Evolutionary conservation across 2,113 vertebrate species (phyloP).

Genomic region (Rostratula benghalensis): DNA sequence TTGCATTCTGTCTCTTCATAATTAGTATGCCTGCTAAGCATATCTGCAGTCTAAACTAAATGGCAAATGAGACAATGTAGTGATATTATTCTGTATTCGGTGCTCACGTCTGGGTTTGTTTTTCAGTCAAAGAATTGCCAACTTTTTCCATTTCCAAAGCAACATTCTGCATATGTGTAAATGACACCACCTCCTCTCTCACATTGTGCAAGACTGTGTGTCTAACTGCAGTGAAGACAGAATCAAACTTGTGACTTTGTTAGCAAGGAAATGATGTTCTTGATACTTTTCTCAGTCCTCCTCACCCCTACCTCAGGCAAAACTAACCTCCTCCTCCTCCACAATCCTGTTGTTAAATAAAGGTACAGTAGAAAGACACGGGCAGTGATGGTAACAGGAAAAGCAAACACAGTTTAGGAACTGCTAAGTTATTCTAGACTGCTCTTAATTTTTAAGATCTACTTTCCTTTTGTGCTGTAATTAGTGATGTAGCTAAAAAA

Average conservation of each 20-base stretch:
- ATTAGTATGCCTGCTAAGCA: conserved; percentile 46
- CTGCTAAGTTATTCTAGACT: conserved; percentile 14
- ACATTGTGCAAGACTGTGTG: conserved; percentile 24
- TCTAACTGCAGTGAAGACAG: conserved; percentile 14
- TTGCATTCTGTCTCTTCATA: not conserved
- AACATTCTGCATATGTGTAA: conserved; percentile 47
- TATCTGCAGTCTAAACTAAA: conserved; percentile 27
- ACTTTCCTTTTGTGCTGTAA: not conserved
- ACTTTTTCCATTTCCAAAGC: not conserved
- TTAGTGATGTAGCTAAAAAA: not conserved
- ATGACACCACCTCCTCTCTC: conserved; percentile 56
- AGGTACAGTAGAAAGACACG: not conserved
- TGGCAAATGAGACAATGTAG: conserved; percentile 50
- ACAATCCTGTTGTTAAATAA: not conserved
- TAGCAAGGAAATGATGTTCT: conserved; percentile 43
- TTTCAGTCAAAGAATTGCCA: conserved; percentile 15
- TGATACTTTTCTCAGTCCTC: conserved; percentile 17
- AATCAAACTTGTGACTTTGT: conserved; percentile 39
- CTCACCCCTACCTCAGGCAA: conserved; percentile 24
- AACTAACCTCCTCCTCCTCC: not conserved
- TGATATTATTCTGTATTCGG: conserved; percentile 17
- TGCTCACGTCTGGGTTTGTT: not conserved
- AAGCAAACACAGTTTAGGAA: not conserved
- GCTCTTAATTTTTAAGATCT: not conserved
- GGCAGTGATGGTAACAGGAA: not conserved